Evolutionary conservation across 2,888 invertebrate genomes (phyloP).

Genomic region (Nyleta sp.): DNA sequence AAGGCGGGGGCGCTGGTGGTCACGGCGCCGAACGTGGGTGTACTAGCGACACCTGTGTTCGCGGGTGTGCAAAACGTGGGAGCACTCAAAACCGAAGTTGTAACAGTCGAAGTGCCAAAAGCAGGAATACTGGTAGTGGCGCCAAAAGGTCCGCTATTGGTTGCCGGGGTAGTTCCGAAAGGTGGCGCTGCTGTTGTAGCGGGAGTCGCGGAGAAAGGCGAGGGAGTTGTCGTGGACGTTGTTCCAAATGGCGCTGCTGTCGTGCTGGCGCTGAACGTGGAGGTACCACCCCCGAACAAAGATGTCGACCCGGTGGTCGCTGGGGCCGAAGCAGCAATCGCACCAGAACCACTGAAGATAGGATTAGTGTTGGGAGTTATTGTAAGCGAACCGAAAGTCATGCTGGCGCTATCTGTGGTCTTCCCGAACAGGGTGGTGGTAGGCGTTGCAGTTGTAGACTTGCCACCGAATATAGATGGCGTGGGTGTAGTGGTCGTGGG

Average conservation of each 20-base stretch:
- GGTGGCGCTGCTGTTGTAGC: neutral
- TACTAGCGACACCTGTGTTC: constrained; percentile 9
- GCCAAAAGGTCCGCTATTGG: neutral
- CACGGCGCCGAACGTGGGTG: constrained; percentile 2
- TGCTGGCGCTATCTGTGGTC: neutral
- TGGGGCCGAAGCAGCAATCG: neutral
- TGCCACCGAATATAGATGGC: constrained; percentile 4
- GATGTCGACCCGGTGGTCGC: neutral
- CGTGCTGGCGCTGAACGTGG: neutral
- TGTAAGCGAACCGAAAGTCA: constrained; percentile 21
- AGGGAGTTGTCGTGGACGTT: neutral
- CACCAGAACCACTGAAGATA: too few relatives aligned
- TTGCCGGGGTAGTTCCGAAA: constrained; percentile 1
- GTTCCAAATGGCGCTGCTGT: constrained; percentile 4
- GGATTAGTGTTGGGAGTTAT: neutral
- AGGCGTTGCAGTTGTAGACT: neutral
- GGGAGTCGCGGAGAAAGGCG: neutral
- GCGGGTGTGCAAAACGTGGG: constrained; percentile 50
- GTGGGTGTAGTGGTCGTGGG: neutral
- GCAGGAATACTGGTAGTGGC: neutral
- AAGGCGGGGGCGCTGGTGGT: constrained; percentile 7
- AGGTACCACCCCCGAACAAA: neutral
- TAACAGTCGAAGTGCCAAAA: constrained; percentile 35
- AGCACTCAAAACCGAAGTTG: constrained; percentile 47
- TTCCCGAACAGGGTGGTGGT: neutral